phyloP scores from a whole-genome alignment of 2,888 invertebrate genomes.

The Melitaea athalia region DNA sequence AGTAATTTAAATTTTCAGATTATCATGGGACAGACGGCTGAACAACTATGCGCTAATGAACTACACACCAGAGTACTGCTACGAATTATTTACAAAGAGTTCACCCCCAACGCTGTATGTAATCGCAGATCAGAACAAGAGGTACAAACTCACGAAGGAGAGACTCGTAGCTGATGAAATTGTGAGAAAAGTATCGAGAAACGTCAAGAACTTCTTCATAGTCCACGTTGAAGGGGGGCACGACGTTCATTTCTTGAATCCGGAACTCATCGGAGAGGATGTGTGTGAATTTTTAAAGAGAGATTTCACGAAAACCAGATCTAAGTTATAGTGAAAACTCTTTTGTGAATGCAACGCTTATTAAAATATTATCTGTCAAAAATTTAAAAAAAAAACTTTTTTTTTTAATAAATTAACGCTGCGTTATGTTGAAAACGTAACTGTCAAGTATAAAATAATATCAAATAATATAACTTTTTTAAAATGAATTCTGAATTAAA shows the following conservation, averaged over 20 bases:
- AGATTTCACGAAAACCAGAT: constrained; percentile 38
- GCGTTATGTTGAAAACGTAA: no score
- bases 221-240: constrained; percentile 78
- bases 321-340: constrained; percentile 44
- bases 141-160: constrained; percentile 39
- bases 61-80: constrained; percentile 55
- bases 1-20: constrained; percentile 47
- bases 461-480: no score
- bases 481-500: no score
- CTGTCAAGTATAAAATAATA: no score
- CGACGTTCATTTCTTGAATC: constrained; percentile 83
- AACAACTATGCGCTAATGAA: constrained; percentile 54
- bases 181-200: constrained; percentile 42
- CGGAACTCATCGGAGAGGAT: constrained; percentile 70
- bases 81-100: constrained; percentile 51
- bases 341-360: no score
- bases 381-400: no score
- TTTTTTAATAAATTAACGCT: no score
- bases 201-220: constrained; percentile 35
- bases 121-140: constrained; percentile 45
- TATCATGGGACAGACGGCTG: constrained; percentile 64
- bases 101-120: constrained; percentile 58
- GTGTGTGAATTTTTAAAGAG: constrained; percentile 62
- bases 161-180: constrained; percentile 43
- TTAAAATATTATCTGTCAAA: no score